Percentiles rank a stretch among this genome's conserved stretches.
Evolutionary conservation across 2,113 vertebrate genomes (phyloP).

Genomic region (Hassar affinis): DNA sequence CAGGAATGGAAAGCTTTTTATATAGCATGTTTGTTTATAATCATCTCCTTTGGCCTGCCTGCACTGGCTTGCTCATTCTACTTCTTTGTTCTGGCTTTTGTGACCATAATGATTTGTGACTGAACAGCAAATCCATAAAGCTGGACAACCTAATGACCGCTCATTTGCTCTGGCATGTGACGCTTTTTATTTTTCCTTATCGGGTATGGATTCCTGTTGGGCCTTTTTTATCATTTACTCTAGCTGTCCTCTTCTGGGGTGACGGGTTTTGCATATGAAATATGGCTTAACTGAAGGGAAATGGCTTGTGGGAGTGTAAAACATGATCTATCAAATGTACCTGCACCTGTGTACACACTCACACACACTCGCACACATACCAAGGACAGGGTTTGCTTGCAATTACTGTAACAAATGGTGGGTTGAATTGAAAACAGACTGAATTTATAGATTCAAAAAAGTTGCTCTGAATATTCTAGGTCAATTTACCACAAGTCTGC

Average conservation of each 20-base stretch:
- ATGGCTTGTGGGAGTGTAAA: slow-evolving; percentile 28
- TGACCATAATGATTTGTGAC: slow-evolving; percentile 48
- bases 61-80: slow-evolving; percentile 32
- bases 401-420: slow-evolving; percentile 14
- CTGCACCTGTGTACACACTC: slow-evolving; percentile 8
- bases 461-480: neutral
- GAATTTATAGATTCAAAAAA: neutral
- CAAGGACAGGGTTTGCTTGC: neutral
- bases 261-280: slow-evolving; percentile 33
- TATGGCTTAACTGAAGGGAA: slow-evolving; percentile 26
- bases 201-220: slow-evolving; percentile 46
- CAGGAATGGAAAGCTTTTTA: slow-evolving; percentile 45
- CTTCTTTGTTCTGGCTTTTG: slow-evolving; percentile 40
- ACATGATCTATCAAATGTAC: slow-evolving; percentile 1
- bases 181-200: slow-evolving; percentile 34
- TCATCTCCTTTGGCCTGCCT: slow-evolving; percentile 30
- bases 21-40: slow-evolving; percentile 52
- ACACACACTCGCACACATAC: neutral
- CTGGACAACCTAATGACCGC: slow-evolving; percentile 31
- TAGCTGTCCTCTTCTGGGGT: slow-evolving; percentile 29
- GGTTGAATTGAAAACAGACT: slow-evolving; percentile 7
- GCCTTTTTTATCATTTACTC: slow-evolving; percentile 44
- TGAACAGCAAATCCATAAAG: slow-evolving; percentile 42
- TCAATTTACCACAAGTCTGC: neutral
- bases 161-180: slow-evolving; percentile 39